phyloP scores from a whole-genome alignment of 1,140 invertebrate genomes.

The Macrosteles quadrilineatus region DNA sequence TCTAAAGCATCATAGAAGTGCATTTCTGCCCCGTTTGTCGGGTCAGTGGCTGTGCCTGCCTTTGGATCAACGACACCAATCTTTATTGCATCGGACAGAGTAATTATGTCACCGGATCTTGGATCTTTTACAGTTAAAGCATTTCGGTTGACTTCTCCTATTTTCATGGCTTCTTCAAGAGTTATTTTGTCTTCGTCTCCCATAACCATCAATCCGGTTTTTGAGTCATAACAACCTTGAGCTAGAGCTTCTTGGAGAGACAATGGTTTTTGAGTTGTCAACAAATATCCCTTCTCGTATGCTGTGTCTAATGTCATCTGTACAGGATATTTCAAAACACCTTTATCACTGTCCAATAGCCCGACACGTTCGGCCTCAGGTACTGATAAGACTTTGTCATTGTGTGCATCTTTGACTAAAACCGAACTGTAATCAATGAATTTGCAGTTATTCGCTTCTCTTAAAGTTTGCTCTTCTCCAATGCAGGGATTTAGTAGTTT shows the following conservation, averaged over 20 bases:
- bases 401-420: conserved; percentile 72
- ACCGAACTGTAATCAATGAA: conserved; percentile 70
- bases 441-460: conserved; percentile 68
- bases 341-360: conserved; percentile 69
- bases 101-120: conserved; percentile 72
- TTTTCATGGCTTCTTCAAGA: conserved; percentile 75
- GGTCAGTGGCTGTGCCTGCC: conserved; percentile 75
- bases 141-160: conserved; percentile 73
- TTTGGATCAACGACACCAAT: conserved; percentile 79
- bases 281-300: conserved; percentile 73
- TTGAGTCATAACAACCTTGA: conserved; percentile 75
- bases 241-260: conserved; percentile 84
- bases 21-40: conserved; percentile 68
- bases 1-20: conserved; percentile 79
- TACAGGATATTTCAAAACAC: conserved; percentile 67
- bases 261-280: conserved; percentile 74
- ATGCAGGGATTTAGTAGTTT: conserved; percentile 78
- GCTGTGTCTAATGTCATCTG: conserved; percentile 71
- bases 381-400: conserved; percentile 64
- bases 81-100: conserved; percentile 78
- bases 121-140: conserved; percentile 81
- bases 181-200: conserved; percentile 72
- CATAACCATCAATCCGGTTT: conserved; percentile 55
- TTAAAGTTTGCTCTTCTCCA: conserved; percentile 70
- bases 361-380: conserved; percentile 67